Evolutionary conservation across 2,888 invertebrate genomes (phyloP).

Genomic region (Neoaliturus tenellus): DNA sequence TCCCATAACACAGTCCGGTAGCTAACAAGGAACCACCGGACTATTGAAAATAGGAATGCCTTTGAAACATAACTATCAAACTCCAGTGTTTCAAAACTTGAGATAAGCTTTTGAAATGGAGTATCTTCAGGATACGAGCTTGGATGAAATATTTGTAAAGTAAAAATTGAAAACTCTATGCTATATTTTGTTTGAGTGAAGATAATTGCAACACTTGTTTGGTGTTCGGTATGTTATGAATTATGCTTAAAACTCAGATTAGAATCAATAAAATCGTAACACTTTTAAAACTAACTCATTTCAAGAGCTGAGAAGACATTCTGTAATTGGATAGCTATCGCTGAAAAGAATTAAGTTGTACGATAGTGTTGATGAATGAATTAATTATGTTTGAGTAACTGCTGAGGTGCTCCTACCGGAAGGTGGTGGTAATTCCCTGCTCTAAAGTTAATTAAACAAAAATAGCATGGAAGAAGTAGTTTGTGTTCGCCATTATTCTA

Average conservation of each 20-base stretch:
- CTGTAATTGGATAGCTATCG: too few species aligned
- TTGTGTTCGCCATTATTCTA: neutral
- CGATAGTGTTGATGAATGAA: neutral
- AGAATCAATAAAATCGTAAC: too few species aligned
- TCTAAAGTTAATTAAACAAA: neutral
- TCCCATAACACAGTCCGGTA: slow-evolving; percentile 5
- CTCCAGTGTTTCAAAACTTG: neutral
- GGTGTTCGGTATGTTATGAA: too few species aligned
- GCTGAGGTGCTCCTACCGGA: neutral
- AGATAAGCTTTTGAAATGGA: neutral
- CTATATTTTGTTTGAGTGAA: too few species aligned
- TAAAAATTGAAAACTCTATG: too few species aligned
- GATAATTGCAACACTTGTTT: too few species aligned
- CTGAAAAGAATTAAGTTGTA: neutral
- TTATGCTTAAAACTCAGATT: too few species aligned
- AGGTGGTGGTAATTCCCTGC: neutral
- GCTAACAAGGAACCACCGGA: neutral
- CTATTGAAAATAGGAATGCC: neutral
- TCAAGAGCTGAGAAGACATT: too few species aligned
- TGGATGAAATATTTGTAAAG: too few species aligned
- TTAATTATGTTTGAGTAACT: neutral
- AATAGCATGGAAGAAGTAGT: slow-evolving; percentile 8
- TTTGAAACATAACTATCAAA: neutral
- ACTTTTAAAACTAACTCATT: too few species aligned
- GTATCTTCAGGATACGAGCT: too few species aligned